A percentile compares a stretch with the other conserved stretches of the same genome.
Conservation (phyloP, 2,888 invertebrate genomes). For the Leptogaster cylindrica region DNA sequence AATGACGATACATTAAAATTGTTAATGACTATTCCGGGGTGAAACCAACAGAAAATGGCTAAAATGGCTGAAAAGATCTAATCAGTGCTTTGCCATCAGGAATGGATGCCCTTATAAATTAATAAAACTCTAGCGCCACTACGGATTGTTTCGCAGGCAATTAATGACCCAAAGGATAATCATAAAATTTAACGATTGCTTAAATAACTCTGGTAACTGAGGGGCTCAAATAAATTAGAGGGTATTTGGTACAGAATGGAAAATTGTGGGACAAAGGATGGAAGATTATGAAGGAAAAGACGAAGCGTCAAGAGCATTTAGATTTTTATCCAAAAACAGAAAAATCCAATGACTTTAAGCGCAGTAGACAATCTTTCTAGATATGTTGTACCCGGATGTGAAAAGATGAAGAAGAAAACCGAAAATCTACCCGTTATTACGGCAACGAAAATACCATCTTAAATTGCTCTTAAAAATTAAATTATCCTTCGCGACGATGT, state of each 20-base stretch:
- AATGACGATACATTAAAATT: too few relatives aligned
- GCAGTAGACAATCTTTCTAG: neutral
- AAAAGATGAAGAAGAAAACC: constrained; percentile 4
- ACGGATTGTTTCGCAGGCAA: constrained; percentile 23
- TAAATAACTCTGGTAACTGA: constrained; percentile 45
- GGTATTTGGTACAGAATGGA: too few relatives aligned
- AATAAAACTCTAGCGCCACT: constrained; percentile 12
- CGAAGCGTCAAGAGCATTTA: neutral
- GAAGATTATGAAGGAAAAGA: neutral
- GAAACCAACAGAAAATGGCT: too few relatives aligned
- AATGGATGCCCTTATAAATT: too few relatives aligned
- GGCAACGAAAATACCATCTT: constrained; percentile 21
- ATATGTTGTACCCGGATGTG: constrained; percentile 10
- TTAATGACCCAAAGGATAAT: constrained; percentile 41
- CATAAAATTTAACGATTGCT: constrained; percentile 47
- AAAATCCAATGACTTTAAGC: neutral
- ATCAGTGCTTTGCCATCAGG: too few relatives aligned
- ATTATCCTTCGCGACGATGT: constrained; percentile 3
- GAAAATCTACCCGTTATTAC: constrained; percentile 17
- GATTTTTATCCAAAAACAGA: constrained; percentile 9
- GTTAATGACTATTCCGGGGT: too few relatives aligned
- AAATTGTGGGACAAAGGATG: too few relatives aligned
- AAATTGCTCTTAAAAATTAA: constrained; percentile 39
- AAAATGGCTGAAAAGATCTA: too few relatives aligned
- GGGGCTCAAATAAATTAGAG: constrained; percentile 41